Base-by-base conservation (phyloP, 2,888 invertebrate genomes). In the Nephrotoma flavescens region DNA sequence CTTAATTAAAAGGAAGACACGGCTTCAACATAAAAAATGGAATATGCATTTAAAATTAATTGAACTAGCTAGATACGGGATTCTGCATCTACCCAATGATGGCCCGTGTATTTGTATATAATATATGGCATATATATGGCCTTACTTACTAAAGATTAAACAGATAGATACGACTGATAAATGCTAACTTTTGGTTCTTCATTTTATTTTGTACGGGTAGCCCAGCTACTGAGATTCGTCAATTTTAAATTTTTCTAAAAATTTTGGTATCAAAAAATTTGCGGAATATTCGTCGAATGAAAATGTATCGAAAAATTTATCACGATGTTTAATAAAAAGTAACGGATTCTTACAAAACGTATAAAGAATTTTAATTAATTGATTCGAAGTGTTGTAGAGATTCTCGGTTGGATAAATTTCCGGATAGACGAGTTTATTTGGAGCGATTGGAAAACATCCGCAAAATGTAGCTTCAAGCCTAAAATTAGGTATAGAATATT, bases 371-470 rank as follows among this genome's bases (percentile, higher is more conserved):
- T 92, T 92, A 86, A 92, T 92, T 52, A 95, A 91, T 87, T 94
- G 93, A 87, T 93, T 92, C 86, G 92, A 91, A 87, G 93, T 93
- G 85, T 93, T 92, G 89, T 94, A 95, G 4, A 95, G 91, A 89
- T 94, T 94, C 85, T 93, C 91, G 83, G 91, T 90, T 87, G 93
- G 94, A 91, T 95, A 96, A 87, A 96, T 93, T 92, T 96, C 96
- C 0, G 95, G 95, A 92, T 96, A 96, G 1, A 95, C 95, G 4
- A 96, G 91, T 88, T 92, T 91, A 88, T 94, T 94, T 6, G 96
- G 96, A 86, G 94, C 94, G 42, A 96, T 90, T 3, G 96, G 95
- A 90, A 93, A 94, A 90, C 95, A 95, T n/a, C 95, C 94, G 88
- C 93, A 93, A 88, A 93, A 93, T 2, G 93, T 93, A n/a, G 95